Conservation (phyloP, 2,113 vertebrate species). For the Hippoglossus stenolepis region DNA sequence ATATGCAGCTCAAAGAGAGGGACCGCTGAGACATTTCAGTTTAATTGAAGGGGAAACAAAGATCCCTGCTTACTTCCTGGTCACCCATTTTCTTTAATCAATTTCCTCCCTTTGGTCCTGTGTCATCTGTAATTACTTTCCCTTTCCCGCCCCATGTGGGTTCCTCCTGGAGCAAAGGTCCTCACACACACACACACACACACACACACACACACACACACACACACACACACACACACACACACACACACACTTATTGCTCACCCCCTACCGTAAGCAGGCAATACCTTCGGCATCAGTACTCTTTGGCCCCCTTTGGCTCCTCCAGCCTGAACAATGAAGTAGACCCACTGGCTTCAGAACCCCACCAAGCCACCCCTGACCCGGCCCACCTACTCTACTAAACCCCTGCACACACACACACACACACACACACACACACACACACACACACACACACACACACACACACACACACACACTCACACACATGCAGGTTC, state of each 20-base stretch:
- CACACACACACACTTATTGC: constrained; percentile 58
- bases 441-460: constrained; percentile 39
- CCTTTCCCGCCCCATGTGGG: constrained; percentile 63
- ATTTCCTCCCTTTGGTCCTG: constrained; percentile 78
- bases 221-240: constrained; percentile 27
- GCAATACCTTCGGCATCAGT: constrained; percentile 76
- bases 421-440: constrained; percentile 41
- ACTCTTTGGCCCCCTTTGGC: constrained; percentile 56
- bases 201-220: constrained; percentile 34
- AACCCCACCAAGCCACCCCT: constrained; percentile 75
- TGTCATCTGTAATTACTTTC: constrained; percentile 81
- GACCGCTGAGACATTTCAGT: constrained; percentile 75
- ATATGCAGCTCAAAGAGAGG: constrained; percentile 55
- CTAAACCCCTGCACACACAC: constrained; percentile 49
- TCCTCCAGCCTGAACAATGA: constrained; percentile 73
- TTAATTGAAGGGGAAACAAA: constrained; percentile 79
- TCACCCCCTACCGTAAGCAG: constrained; percentile 65
- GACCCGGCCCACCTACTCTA: constrained; percentile 70
- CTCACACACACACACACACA: constrained; percentile 32
- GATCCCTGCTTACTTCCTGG: constrained; percentile 74
- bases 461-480: constrained; percentile 41
- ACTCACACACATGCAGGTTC: constrained; percentile 37
- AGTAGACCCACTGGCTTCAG: constrained; percentile 77
- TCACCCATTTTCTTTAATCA: constrained; percentile 80
- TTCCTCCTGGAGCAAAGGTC: constrained; percentile 51